Evolutionary conservation across 2,888 invertebrate genomes (phyloP), one percentile per base, ranked within the genome.

Genomic region (Clistopyga incitator): DNA sequence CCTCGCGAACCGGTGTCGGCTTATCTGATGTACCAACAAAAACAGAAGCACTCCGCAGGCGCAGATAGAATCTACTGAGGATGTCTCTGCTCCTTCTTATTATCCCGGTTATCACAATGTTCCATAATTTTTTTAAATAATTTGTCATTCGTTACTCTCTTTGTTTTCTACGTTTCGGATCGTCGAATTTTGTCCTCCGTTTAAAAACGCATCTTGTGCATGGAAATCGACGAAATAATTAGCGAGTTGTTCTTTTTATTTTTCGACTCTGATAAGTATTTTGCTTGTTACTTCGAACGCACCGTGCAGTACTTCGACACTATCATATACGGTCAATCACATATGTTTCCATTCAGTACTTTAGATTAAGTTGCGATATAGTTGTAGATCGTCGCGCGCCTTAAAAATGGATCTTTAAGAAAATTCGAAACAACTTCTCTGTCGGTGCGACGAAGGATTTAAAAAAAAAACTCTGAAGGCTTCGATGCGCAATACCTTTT

Each of bases 11-110:
- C 89, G 0, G 71, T 88, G 0, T 88, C 91, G 1, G 85, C 89
- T 6, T 92, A 90, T 77, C 78, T 88, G 2, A 86, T 88, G 84
- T 89, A 90, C 84, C 86, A 89, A 29, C 86, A 89, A 13, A 92
- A 92, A 71, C 86, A 87, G 47, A 88, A 89, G 52, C 86, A 88
- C 15, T 76, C 82, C 13, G 4, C 29, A 29, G 84, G 84, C 15
- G 87, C 71, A 42, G 71, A 85, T 47, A 56, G 80, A 64, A 11
- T 45, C 25, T 74, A 23, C 59, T 74, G 61, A 64, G 42, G 11
- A n/a, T n/a, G n/a, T n/a, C n/a, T n/a, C n/a, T n/a, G n/a, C n/a
- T n/a, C n/a, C n/a, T n/a, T n/a, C n/a, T n/a, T n/a, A n/a, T n/a
- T n/a, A n/a, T n/a, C n/a, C n/a, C n/a, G n/a, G n/a, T n/a, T n/a